Evolutionary conservation across 1,140 invertebrate species (phyloP).

Genomic region (Diachasmimorpha longicaudata): DNA sequence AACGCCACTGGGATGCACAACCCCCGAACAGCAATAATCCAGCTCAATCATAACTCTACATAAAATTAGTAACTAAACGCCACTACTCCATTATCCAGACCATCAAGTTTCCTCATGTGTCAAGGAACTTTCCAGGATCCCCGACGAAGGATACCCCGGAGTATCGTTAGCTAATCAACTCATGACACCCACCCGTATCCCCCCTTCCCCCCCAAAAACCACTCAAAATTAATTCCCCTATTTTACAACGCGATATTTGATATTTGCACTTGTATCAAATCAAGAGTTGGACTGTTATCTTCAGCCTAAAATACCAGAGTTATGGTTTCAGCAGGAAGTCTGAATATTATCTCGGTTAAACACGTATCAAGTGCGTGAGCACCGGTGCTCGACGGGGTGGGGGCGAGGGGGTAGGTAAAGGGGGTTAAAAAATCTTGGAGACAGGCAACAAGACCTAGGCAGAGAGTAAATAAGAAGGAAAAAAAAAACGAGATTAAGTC

Average conservation of each 20-base stretch:
- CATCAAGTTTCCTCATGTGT: not conserved
- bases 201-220: not conserved
- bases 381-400: not conserved
- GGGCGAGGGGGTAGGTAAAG: not conserved
- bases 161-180: not conserved
- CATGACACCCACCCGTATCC: not conserved
- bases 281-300: not conserved
- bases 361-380: not conserved
- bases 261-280: not conserved
- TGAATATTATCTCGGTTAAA: slow-evolving; percentile 6
- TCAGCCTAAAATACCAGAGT: not conserved
- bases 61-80: slow-evolving; percentile 4
- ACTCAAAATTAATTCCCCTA: not conserved
- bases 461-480: not conserved
- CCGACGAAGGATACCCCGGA: not conserved
- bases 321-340: not conserved
- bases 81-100: not conserved
- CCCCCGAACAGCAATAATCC: not conserved
- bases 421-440: not conserved
- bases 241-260: not conserved
- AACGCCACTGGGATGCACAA: not conserved
- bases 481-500: slow-evolving; percentile 1
- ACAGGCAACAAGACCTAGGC: slow-evolving; percentile 1
- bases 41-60: not conserved
- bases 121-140: not conserved